phyloP scores from a whole-genome alignment of 2,888 invertebrate genomes.

The Camptogramma bilineatum region DNA sequence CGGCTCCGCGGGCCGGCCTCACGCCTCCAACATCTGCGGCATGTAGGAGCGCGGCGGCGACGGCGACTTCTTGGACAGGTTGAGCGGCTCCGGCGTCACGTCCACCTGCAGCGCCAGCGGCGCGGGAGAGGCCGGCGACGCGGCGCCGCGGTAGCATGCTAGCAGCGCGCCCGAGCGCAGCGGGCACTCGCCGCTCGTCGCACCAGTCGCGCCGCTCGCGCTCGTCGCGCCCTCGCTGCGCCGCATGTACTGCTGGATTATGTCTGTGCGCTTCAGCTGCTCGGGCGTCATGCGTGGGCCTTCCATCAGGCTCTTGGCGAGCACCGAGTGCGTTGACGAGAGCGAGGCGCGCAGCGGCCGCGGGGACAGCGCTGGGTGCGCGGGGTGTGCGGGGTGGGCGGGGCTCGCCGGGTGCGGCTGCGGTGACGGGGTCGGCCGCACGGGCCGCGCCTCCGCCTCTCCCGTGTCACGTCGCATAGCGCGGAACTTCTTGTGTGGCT shows the following conservation, averaged over 20 bases:
- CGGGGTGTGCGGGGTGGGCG: slow-evolving; percentile 52
- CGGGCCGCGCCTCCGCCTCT: slow-evolving; percentile 87
- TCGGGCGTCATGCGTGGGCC: slow-evolving; percentile 97
- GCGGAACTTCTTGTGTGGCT: slow-evolving; percentile 97
- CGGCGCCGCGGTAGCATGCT: slow-evolving; percentile 67
- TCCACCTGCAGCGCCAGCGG: slow-evolving; percentile 88
- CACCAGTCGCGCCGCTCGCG: slow-evolving; percentile 66
- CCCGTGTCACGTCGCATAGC: slow-evolving; percentile 93
- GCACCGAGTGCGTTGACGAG: slow-evolving; percentile 94
- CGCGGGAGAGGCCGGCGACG: slow-evolving; percentile 46
- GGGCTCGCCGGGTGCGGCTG: slow-evolving; percentile 79
- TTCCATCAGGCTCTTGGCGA: slow-evolving; percentile 96
- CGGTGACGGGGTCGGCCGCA: slow-evolving; percentile 80
- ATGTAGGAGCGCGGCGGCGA: slow-evolving; percentile 86
- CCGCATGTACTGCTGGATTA: slow-evolving; percentile 97
- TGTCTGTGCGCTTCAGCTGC: slow-evolving; percentile 95
- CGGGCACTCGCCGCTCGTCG: slow-evolving; percentile 74
- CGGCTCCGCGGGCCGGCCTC: slow-evolving; percentile 84
- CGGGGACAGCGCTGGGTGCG: slow-evolving; percentile 80
- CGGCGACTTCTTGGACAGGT: slow-evolving; percentile 94
- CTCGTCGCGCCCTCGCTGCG: slow-evolving; percentile 86
- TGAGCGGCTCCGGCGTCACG: slow-evolving; percentile 94
- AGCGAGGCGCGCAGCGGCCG: slow-evolving; percentile 86
- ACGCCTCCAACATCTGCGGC: slow-evolving; percentile 88
- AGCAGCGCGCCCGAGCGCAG: slow-evolving; percentile 69